Conservation (phyloP, 1,140 invertebrate genomes). For the Sitophilus oryzae region DNA sequence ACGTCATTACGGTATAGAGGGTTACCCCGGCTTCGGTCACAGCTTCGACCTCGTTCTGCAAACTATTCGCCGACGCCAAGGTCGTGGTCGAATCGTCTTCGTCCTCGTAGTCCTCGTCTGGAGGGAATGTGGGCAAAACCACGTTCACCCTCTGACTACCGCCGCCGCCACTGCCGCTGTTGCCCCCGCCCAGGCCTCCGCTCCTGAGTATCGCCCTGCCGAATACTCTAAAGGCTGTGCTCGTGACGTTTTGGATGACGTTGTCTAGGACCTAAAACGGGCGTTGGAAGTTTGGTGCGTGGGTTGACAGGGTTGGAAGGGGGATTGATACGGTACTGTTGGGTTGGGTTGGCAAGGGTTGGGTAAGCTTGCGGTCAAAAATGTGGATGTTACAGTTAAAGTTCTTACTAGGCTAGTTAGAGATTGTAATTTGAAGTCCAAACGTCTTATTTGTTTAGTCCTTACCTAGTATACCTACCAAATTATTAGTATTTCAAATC, state of each 20-base stretch:
- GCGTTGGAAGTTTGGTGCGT: not conserved
- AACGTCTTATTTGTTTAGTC: too few relatives aligned
- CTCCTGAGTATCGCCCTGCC: slow-evolving; percentile 46
- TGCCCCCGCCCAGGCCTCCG: slow-evolving; percentile 46
- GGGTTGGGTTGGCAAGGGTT: too few relatives aligned
- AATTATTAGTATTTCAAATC: too few relatives aligned
- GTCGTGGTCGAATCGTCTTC: slow-evolving; percentile 27
- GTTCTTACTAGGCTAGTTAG: too few relatives aligned
- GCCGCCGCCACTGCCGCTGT: slow-evolving; percentile 41
- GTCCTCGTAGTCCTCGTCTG: slow-evolving; percentile 47
- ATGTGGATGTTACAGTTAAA: too few relatives aligned
- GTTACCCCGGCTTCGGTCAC: slow-evolving; percentile 11
- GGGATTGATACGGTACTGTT: too few relatives aligned
- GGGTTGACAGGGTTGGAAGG: not conserved
- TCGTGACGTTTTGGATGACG: slow-evolving; percentile 42
- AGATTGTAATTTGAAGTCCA: too few relatives aligned
- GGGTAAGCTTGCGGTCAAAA: too few relatives aligned
- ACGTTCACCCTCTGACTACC: slow-evolving; percentile 49
- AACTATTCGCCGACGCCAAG: slow-evolving; percentile 2
- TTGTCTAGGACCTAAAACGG: slow-evolving; percentile 41
- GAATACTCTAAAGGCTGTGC: slow-evolving; percentile 43
- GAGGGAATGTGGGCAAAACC: slow-evolving; percentile 51
- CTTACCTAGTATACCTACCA: too few relatives aligned
- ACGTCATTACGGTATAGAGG: slow-evolving; percentile 17
- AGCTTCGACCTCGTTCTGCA: slow-evolving; percentile 4